Evolutionary conservation across 2,797 vertebrate genomes (phyloP).

Genomic region (Pelodytes ibericus): DNA sequence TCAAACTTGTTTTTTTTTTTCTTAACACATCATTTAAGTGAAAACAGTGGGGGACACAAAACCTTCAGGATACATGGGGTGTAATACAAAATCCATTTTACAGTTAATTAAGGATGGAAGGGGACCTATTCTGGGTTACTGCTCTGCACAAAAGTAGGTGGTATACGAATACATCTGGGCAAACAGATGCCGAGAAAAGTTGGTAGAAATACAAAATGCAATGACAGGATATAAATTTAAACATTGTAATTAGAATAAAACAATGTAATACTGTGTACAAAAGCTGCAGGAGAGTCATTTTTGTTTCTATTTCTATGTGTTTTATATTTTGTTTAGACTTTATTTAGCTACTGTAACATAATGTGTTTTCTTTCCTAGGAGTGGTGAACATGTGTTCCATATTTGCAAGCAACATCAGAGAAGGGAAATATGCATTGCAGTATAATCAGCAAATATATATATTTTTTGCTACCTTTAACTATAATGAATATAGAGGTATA

Average conservation of each 20-base stretch:
- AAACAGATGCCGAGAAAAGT: slow-evolving; percentile 40
- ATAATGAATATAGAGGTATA: too few species aligned
- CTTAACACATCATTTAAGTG: slow-evolving; percentile 46
- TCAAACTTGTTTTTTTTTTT: slow-evolving; percentile 41
- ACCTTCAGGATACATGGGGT: slow-evolving; percentile 41
- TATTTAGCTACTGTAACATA: too few species aligned
- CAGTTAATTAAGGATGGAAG: slow-evolving; percentile 47
- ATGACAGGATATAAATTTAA: slow-evolving; percentile 34
- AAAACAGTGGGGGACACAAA: slow-evolving; percentile 48
- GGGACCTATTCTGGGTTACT: slow-evolving; percentile 45
- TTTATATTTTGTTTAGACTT: too few species aligned
- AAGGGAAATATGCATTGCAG: too few species aligned
- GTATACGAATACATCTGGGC: slow-evolving; percentile 33
- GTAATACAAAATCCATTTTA: slow-evolving; percentile 48
- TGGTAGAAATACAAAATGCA: slow-evolving; percentile 7
- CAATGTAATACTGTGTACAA: slow-evolving; percentile 9
- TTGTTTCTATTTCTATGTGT: too few species aligned
- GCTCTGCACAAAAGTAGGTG: slow-evolving; percentile 36
- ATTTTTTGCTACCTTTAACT: too few species aligned
- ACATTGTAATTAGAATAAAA: slow-evolving; percentile 22
- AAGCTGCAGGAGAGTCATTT: background rate
- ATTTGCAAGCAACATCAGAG: too few species aligned
- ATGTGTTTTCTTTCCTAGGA: too few species aligned
- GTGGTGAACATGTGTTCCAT: too few species aligned
- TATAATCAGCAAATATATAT: too few species aligned